Percentiles rank a stretch among this genome's conserved stretches.
These are phyloP conservation scores for Platyura marginata DNA, from an alignment of 1,140 invertebrate species.

Conservation along the genomic window DNA sequence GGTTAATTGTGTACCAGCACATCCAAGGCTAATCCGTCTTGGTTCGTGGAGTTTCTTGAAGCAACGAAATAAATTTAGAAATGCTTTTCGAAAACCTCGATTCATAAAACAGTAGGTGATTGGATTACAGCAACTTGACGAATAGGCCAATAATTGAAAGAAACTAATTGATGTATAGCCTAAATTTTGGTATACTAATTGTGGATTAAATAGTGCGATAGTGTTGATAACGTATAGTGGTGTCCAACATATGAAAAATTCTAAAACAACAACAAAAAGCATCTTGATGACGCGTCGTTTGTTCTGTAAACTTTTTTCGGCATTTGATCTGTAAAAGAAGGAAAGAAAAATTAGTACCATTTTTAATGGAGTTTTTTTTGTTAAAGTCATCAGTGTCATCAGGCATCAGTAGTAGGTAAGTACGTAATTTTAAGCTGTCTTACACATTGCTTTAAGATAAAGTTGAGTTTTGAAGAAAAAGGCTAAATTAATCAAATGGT, in stretches of 20 bases:
- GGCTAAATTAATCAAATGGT: too few relatives aligned
- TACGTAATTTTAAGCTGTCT: too few relatives aligned
- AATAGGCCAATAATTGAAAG: constrained; percentile 68
- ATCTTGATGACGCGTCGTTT: constrained; percentile 62
- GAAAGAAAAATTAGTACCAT: not conserved
- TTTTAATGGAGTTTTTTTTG: not conserved
- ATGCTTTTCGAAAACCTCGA: constrained; percentile 64
- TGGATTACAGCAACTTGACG: constrained; percentile 78
- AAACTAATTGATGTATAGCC: constrained; percentile 54
- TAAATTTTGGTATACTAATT: constrained; percentile 44
- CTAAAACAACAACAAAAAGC: constrained; percentile 77
- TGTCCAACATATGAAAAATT: constrained; percentile 89
- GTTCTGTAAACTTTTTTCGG: constrained; percentile 26
- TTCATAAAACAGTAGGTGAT: constrained; percentile 94
- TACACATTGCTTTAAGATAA: not conserved
- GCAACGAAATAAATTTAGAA: constrained; percentile 28
- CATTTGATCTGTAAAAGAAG: constrained; percentile 19
- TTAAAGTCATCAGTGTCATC: too few relatives aligned
- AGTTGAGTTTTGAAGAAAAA: not conserved
- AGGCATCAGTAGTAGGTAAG: too few relatives aligned
- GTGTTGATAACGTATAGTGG: constrained; percentile 77
- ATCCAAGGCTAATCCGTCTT: constrained; percentile 5
- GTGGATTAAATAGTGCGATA: constrained; percentile 45
- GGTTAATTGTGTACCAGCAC: constrained; percentile 3
- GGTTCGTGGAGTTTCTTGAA: constrained; percentile 4